phyloP scores from a whole-genome alignment of 2,113 vertebrate species.

The Sorex araneus region DNA sequence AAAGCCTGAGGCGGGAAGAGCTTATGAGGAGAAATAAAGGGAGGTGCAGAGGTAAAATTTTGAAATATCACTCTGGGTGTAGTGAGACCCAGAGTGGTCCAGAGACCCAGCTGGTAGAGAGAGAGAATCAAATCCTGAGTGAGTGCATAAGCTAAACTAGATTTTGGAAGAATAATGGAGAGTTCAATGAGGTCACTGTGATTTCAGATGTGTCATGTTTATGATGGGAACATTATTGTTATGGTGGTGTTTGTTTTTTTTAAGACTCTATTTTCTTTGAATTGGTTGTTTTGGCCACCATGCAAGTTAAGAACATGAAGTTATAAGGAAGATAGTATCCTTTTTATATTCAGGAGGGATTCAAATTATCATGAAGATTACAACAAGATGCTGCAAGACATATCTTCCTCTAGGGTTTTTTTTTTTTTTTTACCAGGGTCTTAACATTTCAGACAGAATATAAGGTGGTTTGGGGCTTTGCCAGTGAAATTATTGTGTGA shows the following conservation, averaged over 20 bases:
- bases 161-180: neutral
- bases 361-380: neutral
- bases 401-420: neutral
- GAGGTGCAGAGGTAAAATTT: neutral
- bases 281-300: neutral
- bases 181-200: neutral
- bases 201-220: no score
- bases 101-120: no score
- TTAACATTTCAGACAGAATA: neutral
- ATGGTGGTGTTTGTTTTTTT: neutral
- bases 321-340: neutral
- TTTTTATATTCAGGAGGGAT: neutral
- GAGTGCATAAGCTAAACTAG: neutral
- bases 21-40: neutral
- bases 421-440: no score
- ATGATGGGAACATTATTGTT: no score
- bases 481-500: fast-evolving
- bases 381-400: neutral
- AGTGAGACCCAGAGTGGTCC: no score
- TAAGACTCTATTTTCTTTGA: neutral
- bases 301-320: neutral
- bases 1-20: neutral
- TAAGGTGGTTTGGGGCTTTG: neutral
- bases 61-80: neutral
- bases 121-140: no score